phyloP scores from a whole-genome alignment of 2,888 invertebrate genomes.

The Chaetogeoica ovagalla region DNA sequence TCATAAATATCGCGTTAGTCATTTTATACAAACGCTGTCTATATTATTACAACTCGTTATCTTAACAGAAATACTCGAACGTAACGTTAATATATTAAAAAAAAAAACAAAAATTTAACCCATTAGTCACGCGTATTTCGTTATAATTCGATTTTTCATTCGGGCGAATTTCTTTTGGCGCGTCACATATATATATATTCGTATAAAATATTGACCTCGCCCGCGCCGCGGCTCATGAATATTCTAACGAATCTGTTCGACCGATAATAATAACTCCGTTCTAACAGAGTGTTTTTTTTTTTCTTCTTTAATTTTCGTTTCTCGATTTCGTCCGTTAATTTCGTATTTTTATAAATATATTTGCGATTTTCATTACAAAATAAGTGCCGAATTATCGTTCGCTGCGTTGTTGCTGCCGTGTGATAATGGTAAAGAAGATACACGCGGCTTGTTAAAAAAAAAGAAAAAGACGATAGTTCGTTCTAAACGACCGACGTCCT shows the following conservation, averaged over 20 bases:
- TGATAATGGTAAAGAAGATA: not conserved
- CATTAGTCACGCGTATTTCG: not conserved
- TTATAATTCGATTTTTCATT: not conserved
- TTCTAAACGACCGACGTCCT: conserved; percentile 33
- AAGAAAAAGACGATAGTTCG: not conserved
- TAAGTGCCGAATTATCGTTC: not conserved
- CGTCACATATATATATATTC: not conserved
- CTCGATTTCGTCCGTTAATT: not conserved
- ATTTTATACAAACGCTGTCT: not conserved
- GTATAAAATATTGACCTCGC: not conserved
- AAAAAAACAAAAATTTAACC: not conserved
- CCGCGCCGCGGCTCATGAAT: not conserved
- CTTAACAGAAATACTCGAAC: not conserved
- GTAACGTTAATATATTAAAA: too few species aligned
- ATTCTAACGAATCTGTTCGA: conserved; percentile 7
- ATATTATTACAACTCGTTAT: too few species aligned
- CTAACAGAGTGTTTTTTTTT: not conserved
- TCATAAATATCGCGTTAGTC: not conserved
- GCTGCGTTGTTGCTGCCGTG: too few species aligned
- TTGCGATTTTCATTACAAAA: not conserved
- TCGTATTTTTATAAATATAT: not conserved
- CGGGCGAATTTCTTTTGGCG: conserved; percentile 7
- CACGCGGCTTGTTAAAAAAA: not conserved
- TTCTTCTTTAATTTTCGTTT: not conserved
- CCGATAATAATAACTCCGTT: conserved; percentile 9